A percentile compares a stretch with the other conserved stretches of the same genome.
phyloP scores from a whole-genome alignment of 2,888 invertebrate species.

The Sisyra terminalis region DNA sequence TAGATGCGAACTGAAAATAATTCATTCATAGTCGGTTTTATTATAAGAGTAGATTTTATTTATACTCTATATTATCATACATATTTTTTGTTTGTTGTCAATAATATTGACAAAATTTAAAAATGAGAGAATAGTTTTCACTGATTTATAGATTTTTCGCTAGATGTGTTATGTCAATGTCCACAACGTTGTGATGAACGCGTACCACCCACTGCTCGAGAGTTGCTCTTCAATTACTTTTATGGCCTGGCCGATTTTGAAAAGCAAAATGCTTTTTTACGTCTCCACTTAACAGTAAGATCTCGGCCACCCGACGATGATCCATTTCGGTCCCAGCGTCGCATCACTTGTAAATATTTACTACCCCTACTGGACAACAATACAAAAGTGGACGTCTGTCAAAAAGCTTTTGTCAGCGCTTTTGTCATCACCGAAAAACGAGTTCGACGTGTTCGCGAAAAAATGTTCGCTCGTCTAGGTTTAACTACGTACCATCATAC shows the following conservation, averaged over 20 bases:
- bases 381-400: slow-evolving; percentile 29
- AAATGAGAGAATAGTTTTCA: background rate
- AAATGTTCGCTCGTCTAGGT: slow-evolving; percentile 28
- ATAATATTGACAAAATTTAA: too few species aligned
- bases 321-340: slow-evolving; percentile 22
- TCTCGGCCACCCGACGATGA: slow-evolving; percentile 21
- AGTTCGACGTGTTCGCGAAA: slow-evolving; percentile 31
- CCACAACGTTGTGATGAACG: slow-evolving; percentile 34
- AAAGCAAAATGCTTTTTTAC: slow-evolving; percentile 30
- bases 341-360: slow-evolving; percentile 34
- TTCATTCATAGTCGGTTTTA: too few species aligned
- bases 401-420: slow-evolving; percentile 35
- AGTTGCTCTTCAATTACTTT: slow-evolving; percentile 30
- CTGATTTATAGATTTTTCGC: slow-evolving; percentile 14
- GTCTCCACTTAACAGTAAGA: slow-evolving; percentile 30
- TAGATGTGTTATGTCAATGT: slow-evolving; percentile 33
- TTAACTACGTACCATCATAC: slow-evolving; percentile 27
- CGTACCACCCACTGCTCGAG: slow-evolving; percentile 27
- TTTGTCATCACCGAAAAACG: slow-evolving; percentile 36
- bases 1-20: too few species aligned
- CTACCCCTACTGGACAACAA: slow-evolving; percentile 23
- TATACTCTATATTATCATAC: too few species aligned
- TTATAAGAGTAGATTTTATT: too few species aligned
- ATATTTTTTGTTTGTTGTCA: too few species aligned
- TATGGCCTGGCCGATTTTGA: slow-evolving; percentile 31